Evolutionary conservation across 2,888 invertebrate species (phyloP), one percentile per base, ranked within the genome.

Genomic region (Ennomos quercinarius): DNA sequence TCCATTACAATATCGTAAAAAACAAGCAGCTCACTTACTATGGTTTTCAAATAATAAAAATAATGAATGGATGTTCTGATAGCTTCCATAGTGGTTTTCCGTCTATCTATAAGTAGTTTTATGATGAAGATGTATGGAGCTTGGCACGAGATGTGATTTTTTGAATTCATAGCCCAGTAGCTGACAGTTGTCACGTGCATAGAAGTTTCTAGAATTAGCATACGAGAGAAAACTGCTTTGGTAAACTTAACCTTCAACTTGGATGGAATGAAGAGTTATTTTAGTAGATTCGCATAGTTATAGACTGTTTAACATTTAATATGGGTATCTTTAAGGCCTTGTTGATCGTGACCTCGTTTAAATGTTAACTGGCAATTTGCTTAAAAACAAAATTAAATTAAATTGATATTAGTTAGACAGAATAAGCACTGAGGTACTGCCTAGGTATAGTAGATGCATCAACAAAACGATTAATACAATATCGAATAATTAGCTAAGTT

Each of bases 141-240:
- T 4, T 17, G 17, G 4, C 2, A 27, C 27, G 6, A 27, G 27
- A 40, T 35, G 48, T 50, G 35, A 36, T 44, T 49, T 45, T 56
- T 48, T 48, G 38, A 55, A 48, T 38, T 11, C 27, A 27, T 27
- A 43, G 43, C 37, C 41, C 36, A 42, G 49, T 49, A 49, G 34
- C 49, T 12, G 40, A 10, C 34, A 49, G 34, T 35, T 12, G 40
- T 10, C 40, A 40, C 35, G 12, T 13, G 40, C 40, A 40, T 48
- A 34, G 9, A 35, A 36, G 42, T 42, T 50, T 50, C 42, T 41
- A 50, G 42, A 36, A 50, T 50, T 50, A 50, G 13, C 41, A 49
- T 49, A 39, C 8, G 40, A 50, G 50, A 50, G 42, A 42, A 50
- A 50, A 42, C 61, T 57, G 56, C 70, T 68, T 77, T 80, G 80